Base-by-base conservation (phyloP, 2,888 invertebrate species). In the Trissolcus japonicus region DNA sequence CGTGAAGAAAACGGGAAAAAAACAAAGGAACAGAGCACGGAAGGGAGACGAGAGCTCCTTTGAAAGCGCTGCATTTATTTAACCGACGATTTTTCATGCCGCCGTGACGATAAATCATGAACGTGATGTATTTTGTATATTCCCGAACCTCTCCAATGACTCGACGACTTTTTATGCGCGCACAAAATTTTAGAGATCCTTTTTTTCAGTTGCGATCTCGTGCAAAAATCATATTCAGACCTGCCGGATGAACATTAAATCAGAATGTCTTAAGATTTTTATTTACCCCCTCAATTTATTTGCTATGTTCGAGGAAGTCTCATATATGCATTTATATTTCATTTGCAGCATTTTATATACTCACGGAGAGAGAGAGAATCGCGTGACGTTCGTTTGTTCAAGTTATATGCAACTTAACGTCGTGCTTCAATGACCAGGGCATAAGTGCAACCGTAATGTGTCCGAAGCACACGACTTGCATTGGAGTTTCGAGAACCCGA, bases 361-460 rank as follows among this genome's bases (percentile, higher is more conserved):
- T 9, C 35, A 35, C 35, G 6, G 35, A 11, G n/a, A 3, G 35
- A 9, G 56, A 16, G 11, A 0, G 14, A 53, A 61, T 46, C 55
- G 48, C 48, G 53, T 17, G n/a, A 29, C 29, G 55, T 71, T 62
- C 62, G 57, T 60, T 60, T 21, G 19, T 25, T 40, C 50, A 61
- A 61, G 69, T 62, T 62, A 51, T 62, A 51, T 56, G 62, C 56
- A 71, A 71, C 57, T 57, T 67, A 59, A 67, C 59, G 35, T 16
- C 14, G 53, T 40, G 55, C 65, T 60, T 63, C 46, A 60, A 72
- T 60, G 59, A 55, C 7, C 21, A 21, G 14, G 35, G 1, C 17
- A 40, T 55, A 51, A 66, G 53, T 51, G 43, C 48, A 50, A 29
- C 40, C 21, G 29, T 73, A 66, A 65, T 50, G 60, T 73, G 73